A percentile compares a stretch with the other conserved stretches of the same genome.
phyloP scores from a whole-genome alignment of 2,888 invertebrate genomes.

The Slavum lentiscoides region DNA sequence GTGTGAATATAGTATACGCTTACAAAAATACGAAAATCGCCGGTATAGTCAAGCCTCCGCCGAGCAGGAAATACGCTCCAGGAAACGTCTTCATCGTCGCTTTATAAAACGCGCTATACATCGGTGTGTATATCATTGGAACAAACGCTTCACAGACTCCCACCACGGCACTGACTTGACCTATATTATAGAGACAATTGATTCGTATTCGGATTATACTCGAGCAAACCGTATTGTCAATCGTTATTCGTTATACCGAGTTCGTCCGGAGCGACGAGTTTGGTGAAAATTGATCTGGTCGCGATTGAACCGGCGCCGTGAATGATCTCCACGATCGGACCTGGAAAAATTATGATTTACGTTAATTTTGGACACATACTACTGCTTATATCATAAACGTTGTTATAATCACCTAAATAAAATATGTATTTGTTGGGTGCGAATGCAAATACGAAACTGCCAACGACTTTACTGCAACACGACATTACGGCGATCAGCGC shows the following conservation, averaged over 20 bases:
- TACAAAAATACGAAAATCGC: conserved; percentile 44
- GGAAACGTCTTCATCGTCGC: conserved; percentile 46
- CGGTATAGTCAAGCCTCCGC: conserved; percentile 30
- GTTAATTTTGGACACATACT: no score
- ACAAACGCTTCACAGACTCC: conserved; percentile 43
- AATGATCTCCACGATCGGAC: conserved; percentile 38
- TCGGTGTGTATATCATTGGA: conserved; percentile 34
- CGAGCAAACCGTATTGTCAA: no score
- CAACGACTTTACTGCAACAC: conserved; percentile 36
- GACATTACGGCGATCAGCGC: conserved; percentile 27
- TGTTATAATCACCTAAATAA: conserved; percentile 15
- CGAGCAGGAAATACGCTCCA: conserved; percentile 37
- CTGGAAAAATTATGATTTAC: background rate
- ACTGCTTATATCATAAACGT: background rate
- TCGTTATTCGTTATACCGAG: conserved; percentile 4
- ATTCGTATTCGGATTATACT: no score
- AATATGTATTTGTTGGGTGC: conserved; percentile 29
- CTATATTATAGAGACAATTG: background rate
- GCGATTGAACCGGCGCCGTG: conserved; percentile 43
- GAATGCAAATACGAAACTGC: conserved; percentile 43
- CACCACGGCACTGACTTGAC: conserved; percentile 36
- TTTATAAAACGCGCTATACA: conserved; percentile 41
- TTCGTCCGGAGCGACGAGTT: conserved; percentile 34
- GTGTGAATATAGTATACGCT: background rate
- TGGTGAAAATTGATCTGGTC: conserved; percentile 43